Evolutionary conservation across 2,888 invertebrate genomes (phyloP), one percentile per base, ranked within the genome.

Genomic region (Biston stratarius): DNA sequence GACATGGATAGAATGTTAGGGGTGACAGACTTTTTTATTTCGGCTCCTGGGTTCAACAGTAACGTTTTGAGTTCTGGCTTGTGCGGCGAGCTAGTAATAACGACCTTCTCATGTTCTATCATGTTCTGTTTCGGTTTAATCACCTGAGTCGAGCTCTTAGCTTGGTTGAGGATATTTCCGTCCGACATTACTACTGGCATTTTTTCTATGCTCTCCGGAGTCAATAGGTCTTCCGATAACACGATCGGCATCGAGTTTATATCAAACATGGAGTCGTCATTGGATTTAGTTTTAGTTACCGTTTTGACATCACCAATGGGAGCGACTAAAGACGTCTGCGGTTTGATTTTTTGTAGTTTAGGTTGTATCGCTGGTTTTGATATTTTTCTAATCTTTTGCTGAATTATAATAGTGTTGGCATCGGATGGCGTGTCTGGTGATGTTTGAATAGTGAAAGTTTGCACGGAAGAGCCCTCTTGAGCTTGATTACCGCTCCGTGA

Each of bases 161-260:
- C 69, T 53, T 86, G 88, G 33, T 85, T 82, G 67, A 92, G 85
- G 47, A 92, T 81, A 74, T 91, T 91, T 10, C 90, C 91, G 70
- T 93, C 94, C 0, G 94, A 85, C 91, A 93, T 92, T 0, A 96
- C 95, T 42, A 96, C 94, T 0, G 96, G 96, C 94, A 96, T 95
- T 79, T 95, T 96, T 75, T 96, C 96, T 60, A 96, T 95, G 77
- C 88, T 95, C 79, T 96, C 96, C 0, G 96, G 95, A 0, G 96
- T 96, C 66, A 96, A 85, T 48, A 96, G 94, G 76, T 96, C 96
- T 74, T 96, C 96, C 42, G 96, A 96, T 49, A 97, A 84, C 5
- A 97, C 96, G 70, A 97, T 96, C 0, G 97, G 97, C 96, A 97
- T 96, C 1, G 96, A 96, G 83, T 96, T 96, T 44, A 97, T 97